These are phyloP conservation scores for Polypedilum vanderplanki DNA, from an alignment of 1,140 invertebrate genomes.

Conservation along the genomic window DNA sequence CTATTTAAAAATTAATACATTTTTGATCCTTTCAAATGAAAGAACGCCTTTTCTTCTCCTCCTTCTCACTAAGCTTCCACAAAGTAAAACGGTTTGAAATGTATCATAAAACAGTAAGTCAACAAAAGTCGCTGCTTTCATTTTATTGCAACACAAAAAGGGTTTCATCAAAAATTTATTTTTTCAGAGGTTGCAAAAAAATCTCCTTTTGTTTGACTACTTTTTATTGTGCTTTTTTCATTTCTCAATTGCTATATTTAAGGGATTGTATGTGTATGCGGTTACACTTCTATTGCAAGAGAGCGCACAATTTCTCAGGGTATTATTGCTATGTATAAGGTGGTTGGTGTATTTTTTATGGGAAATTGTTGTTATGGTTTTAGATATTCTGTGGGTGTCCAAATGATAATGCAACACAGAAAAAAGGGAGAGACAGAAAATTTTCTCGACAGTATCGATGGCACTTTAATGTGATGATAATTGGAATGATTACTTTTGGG, in stretches of 20 bases:
- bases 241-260: too few relatives aligned
- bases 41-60: background rate
- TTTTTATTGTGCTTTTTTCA: background rate
- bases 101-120: too few relatives aligned
- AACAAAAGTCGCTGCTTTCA: background rate
- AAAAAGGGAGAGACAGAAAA: background rate
- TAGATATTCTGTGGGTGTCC: background rate
- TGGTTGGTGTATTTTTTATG: too few relatives aligned
- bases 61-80: background rate
- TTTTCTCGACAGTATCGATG: too few relatives aligned
- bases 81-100: background rate
- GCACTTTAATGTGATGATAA: too few relatives aligned
- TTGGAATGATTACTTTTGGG: background rate
- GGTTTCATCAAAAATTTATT: slow-evolving; percentile 3
- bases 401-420: background rate
- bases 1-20: slow-evolving; percentile 4
- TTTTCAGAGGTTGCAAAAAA: slow-evolving; percentile 8
- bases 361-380: background rate
- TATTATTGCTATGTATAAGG: too few relatives aligned
- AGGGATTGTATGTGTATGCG: background rate
- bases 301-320: too few relatives aligned
- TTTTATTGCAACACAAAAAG: background rate
- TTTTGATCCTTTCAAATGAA: slow-evolving; percentile 1
- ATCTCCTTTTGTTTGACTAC: background rate
- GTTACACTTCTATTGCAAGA: background rate